These are phyloP conservation scores for Fregata magnificens DNA, from an alignment of 2,113 vertebrate species.

Conservation along the genomic window DNA sequence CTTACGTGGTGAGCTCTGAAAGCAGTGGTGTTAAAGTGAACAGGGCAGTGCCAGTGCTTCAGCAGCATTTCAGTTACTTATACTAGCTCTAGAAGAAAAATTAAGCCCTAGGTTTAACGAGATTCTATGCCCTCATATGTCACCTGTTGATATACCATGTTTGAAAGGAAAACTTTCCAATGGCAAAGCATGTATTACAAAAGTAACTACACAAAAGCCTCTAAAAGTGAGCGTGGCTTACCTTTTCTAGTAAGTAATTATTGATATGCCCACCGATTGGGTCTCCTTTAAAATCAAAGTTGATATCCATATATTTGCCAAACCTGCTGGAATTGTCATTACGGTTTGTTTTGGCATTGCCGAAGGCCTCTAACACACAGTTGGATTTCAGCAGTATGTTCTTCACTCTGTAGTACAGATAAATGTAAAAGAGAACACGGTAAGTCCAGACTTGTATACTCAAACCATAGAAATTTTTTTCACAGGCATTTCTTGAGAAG, in stretches of 20 bases:
- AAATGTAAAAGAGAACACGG: background rate
- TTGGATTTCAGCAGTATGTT: conserved; percentile 98
- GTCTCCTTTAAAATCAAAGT: conserved; percentile 98
- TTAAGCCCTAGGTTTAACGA: background rate
- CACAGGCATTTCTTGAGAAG: background rate
- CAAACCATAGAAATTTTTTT: accelerated
- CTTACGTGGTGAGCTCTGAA: background rate
- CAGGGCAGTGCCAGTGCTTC: background rate
- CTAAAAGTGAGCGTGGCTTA: conserved; percentile 44
- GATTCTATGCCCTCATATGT: background rate
- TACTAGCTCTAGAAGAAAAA: background rate
- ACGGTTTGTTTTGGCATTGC: conserved; percentile 97
- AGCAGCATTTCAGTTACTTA: background rate
- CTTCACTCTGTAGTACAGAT: conserved; percentile 83
- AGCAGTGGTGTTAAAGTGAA: background rate
- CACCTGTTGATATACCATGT: accelerated
- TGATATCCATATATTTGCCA: conserved; percentile 99
- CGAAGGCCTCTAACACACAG: conserved; percentile 96
- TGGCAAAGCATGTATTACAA: background rate
- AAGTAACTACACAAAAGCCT: background rate
- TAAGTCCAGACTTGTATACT: background rate
- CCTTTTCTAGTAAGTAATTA: conserved; percentile 98
- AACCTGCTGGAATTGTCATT: conserved; percentile 99
- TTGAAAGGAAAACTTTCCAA: background rate
- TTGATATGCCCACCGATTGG: conserved; percentile 97